phyloP scores from a whole-genome alignment of 2,113 vertebrate species.

The Halcyon senegalensis region DNA sequence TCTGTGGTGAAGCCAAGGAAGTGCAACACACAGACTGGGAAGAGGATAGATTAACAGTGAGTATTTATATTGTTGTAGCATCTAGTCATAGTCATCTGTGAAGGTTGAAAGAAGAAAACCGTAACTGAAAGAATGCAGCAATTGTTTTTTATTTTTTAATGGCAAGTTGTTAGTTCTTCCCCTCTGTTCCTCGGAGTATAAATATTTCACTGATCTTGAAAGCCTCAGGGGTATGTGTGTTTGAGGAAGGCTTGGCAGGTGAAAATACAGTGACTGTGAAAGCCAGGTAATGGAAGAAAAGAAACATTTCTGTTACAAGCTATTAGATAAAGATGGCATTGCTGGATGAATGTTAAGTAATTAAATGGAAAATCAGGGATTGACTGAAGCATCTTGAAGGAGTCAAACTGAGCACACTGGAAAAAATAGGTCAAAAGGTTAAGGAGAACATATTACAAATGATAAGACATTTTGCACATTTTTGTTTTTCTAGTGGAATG shows the following conservation, averaged over 20 bases:
- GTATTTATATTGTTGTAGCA: background rate
- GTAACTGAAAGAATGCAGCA: background rate
- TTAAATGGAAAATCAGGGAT: background rate
- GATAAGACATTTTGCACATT: background rate
- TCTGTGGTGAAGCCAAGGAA: background rate
- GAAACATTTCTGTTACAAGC: background rate
- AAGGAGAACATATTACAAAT: background rate
- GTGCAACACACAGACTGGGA: background rate
- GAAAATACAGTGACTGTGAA: background rate
- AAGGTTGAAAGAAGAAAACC: background rate
- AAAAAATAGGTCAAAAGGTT: background rate
- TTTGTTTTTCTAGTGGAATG: background rate
- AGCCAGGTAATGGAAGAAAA: background rate
- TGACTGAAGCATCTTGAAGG: background rate
- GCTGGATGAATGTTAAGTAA: background rate
- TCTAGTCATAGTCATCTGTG: background rate
- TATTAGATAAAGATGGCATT: background rate
- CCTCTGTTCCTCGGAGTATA: background rate
- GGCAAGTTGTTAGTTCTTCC: background rate
- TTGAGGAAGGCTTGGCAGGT: background rate
- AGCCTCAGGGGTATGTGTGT: background rate
- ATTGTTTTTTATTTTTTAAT: background rate
- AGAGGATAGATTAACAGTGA: background rate
- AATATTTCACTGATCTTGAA: background rate
- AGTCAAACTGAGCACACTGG: background rate